Base-by-base conservation (phyloP, 2,888 invertebrate genomes). In the Aphidoletes aphidimyza region DNA sequence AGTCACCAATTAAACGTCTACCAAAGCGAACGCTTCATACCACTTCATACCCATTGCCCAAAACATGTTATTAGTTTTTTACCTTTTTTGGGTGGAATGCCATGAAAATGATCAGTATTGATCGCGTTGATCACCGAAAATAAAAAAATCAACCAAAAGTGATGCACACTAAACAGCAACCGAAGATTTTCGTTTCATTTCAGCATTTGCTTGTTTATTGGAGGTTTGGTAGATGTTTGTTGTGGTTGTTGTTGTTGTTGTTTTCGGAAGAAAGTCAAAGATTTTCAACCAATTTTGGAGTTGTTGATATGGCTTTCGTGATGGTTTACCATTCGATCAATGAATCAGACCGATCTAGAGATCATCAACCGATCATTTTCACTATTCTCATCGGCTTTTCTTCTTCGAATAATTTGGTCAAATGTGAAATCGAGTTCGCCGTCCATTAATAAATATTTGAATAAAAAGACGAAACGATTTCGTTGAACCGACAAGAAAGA, bases 361-460 rank as follows among this genome's bases (percentile, higher is more conserved):
- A 42, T 14, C 42, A 42, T 9, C 42, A 42, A 42, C 42, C 42
- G 14, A 42, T 42, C 14, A 42, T 26, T 54, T 26, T 54, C 54
- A 17, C 17, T 8, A 17, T 47, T 47, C 19, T 19, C 2, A 2
- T 11, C 17, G 47, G 2, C 17, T 47, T 19, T 47, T 3, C 17
- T 17, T 17, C 26, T 22, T 54, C 3, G 54, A 54, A 22, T 69
- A 69, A 69, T 69, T 69, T 69, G 69, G 69, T 69, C 69, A 69
- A 69, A 69, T 69, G 69, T 69, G 69, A 69, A 69, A 69, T 69
- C 69, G 69, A 69, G 69, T 30, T 69, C 69, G 17, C 69, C 34
- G n/a, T 69, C 69, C 69, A 69, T 30, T 69, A 69, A n/a, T 69
- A 69, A 69, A 69, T 69, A 69, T 69, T 69, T 69, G 69, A 69